phyloP scores from a whole-genome alignment of 2,113 vertebrate genomes.

The Myiopsitta monachus region DNA sequence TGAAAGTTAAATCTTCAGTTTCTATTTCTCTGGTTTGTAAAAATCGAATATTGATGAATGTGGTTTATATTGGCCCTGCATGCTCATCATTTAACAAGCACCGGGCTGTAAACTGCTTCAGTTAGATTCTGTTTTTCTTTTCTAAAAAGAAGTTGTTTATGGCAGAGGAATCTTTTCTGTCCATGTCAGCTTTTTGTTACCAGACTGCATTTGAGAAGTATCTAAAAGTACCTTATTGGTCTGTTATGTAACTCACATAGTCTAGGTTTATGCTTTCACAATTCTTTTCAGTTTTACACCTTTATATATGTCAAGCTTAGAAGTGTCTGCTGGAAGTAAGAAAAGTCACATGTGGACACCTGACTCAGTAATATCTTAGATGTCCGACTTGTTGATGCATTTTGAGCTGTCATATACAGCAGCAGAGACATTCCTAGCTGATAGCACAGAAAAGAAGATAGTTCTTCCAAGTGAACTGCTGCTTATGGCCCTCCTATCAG shows the following conservation, averaged over 20 bases:
- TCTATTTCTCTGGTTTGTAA: not conserved
- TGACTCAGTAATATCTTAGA: not conserved
- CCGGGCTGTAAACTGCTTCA: not conserved
- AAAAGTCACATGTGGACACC: not conserved
- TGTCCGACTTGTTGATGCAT: not conserved
- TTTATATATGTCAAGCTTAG: not conserved
- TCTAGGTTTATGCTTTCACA: not conserved
- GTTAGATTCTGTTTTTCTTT: not conserved
- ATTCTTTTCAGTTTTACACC: not conserved
- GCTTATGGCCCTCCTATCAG: fast-evolving
- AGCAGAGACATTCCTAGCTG: not conserved
- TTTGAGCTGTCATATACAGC: not conserved
- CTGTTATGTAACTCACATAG: not conserved
- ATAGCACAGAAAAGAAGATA: not conserved
- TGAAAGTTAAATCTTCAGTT: not conserved
- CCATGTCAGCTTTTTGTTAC: not conserved
- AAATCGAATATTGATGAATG: not conserved
- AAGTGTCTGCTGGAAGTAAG: not conserved
- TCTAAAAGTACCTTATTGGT: not conserved
- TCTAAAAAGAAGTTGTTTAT: not conserved
- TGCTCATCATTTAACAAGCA: not conserved
- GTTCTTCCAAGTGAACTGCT: not conserved
- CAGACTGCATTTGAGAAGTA: not conserved
- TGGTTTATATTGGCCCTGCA: not conserved
- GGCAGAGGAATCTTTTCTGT: not conserved